phyloP scores from a whole-genome alignment of 2,113 vertebrate genomes.

The Sinocyclocheilus rhinocerous region DNA sequence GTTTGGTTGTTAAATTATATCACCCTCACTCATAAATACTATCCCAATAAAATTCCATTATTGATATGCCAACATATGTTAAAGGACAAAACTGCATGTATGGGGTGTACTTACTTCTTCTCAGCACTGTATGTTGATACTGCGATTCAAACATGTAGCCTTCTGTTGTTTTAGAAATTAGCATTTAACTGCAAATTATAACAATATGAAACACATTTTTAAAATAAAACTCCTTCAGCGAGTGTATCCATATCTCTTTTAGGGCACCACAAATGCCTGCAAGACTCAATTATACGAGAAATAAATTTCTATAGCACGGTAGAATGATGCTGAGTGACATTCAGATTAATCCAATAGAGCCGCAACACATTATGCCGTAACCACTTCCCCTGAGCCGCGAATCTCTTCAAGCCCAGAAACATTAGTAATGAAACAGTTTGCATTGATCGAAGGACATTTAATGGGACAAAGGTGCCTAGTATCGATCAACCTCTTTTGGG shows the following conservation, averaged over 20 bases:
- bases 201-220: background rate
- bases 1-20: background rate
- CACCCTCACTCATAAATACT: background rate
- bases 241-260: background rate
- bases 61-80: background rate
- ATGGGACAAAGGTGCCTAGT: constrained; percentile 41
- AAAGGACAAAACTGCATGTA: background rate
- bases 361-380: constrained; percentile 11
- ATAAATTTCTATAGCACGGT: constrained; percentile 5
- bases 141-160: background rate
- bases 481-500: constrained; percentile 43
- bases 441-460: constrained; percentile 47
- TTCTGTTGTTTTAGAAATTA: background rate
- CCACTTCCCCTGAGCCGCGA: constrained; percentile 25
- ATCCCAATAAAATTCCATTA: background rate
- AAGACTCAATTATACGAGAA: background rate
- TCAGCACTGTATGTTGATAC: background rate
- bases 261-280: background rate
- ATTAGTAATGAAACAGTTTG: constrained; percentile 44
- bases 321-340: constrained; percentile 31
- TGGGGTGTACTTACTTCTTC: background rate
- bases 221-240: too few relatives aligned
- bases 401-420: constrained; percentile 47
- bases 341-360: constrained; percentile 45
- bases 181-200: background rate